These are phyloP conservation scores for Cheilosia soror DNA, from an alignment of 2,888 invertebrate species.

Conservation along the genomic window DNA sequence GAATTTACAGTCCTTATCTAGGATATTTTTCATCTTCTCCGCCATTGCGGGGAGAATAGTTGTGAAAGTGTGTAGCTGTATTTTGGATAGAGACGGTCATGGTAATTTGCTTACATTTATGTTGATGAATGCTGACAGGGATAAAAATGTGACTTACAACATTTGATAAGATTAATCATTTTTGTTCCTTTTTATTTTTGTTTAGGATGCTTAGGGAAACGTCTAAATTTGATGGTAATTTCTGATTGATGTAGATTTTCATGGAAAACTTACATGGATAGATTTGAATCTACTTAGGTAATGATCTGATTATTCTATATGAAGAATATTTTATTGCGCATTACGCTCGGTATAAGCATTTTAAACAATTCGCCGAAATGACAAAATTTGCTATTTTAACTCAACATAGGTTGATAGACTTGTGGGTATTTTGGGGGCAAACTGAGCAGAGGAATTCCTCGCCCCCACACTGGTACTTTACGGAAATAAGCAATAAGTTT, in stretches of 20 bases:
- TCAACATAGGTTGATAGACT: no score
- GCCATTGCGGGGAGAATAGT: background rate
- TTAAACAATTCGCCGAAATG: background rate
- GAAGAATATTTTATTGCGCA: background rate
- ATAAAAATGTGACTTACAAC: conserved; percentile 15
- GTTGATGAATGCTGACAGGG: conserved; percentile 15
- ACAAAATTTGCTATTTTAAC: no score
- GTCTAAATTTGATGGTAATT: conserved; percentile 2
- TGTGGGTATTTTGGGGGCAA: no score
- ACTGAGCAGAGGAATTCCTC: no score
- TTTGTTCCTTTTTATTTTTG: background rate
- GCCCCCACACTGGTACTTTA: no score
- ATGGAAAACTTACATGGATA: background rate
- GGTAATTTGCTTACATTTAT: conserved; percentile 36
- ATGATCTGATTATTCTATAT: background rate
- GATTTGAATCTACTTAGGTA: conserved; percentile 6
- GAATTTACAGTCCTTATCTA: conserved; percentile 35
- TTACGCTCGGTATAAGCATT: background rate
- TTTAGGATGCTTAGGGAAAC: background rate
- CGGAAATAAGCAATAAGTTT: no score
- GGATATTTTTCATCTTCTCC: background rate
- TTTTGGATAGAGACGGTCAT: background rate
- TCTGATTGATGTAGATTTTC: conserved; percentile 4
- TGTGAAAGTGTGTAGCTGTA: background rate
- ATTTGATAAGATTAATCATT: conserved; percentile 20